Evolutionary conservation across 2,888 invertebrate species (phyloP), one percentile per base, ranked within the genome.

Genomic region (Meiosimyza platycephala): DNA sequence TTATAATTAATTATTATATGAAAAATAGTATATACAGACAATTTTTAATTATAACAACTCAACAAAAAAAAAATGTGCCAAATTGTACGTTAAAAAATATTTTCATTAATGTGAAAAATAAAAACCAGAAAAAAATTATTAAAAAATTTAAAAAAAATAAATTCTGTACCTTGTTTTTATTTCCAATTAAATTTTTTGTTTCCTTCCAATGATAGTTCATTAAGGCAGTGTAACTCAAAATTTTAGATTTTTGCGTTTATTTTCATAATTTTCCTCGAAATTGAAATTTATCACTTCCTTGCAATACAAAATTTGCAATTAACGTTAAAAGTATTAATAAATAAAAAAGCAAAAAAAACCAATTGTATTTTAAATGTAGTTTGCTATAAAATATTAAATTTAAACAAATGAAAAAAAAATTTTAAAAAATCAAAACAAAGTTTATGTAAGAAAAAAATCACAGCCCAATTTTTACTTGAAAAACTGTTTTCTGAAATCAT

Each of bases 31-130:
- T 52, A 71, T 71, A 65, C 77, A 76, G 71, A 76, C 71, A 71
- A 76, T 63, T 71, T 64, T 71, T 72, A 75, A 70, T 66, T 71
- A 74, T 47, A 63, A 72, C 52, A 63, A 77, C 69, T 40, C 40
- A 73, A 77, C 71, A 68, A 74, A 76, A 40, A 64, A 78, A 80
- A 83, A 83, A 84, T 85, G 85, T 85, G 85, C 85, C 85, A 85
- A 85, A 85, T 85, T 86, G 85, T 85, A 85, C 82, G 85, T 84
- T 84, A 71, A 65, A 65, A n/a, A 54, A 54, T 16, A 40, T 40
- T 15, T 60, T 69, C 13, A 54, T 70, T 54, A 52, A 54, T 65
- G 55, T 65, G 13, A 57, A 52, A 40, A 40, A 70, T 15, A 62
- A 59, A 22, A 62, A 50, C 13, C 57, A 60, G 28, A 40, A 60